A percentile compares a stretch with the other conserved stretches of the same genome.
These are phyloP conservation scores for Aptenodytes patagonicus DNA, from an alignment of 2,113 vertebrate species.

Conservation along the genomic window DNA sequence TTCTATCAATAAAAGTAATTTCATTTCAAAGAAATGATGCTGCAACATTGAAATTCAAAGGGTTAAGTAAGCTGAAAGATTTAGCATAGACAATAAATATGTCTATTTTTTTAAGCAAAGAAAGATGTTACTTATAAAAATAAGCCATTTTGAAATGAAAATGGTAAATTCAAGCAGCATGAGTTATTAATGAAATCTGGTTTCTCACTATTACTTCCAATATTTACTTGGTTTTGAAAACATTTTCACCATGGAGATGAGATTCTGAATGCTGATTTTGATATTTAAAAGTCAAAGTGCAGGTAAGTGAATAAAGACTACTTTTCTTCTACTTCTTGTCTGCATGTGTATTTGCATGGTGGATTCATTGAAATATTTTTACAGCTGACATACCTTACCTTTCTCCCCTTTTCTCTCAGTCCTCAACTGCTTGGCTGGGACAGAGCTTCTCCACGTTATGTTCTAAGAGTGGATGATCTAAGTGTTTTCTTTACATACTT, in stretches of 20 bases:
- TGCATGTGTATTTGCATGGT: neutral
- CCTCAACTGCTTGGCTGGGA: neutral
- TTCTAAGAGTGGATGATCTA: neutral
- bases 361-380: neutral
- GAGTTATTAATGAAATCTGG: slow-evolving; percentile 33
- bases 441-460: neutral
- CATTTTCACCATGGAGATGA: neutral
- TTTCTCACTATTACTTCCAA: slow-evolving; percentile 10
- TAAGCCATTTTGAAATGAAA: slow-evolving; percentile 38
- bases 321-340: neutral
- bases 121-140: slow-evolving; percentile 29
- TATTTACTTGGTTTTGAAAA: slow-evolving; percentile 23
- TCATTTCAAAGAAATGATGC: neutral
- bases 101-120: neutral
- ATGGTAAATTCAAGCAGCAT: slow-evolving; percentile 13
- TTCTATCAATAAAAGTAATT: neutral
- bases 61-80: neutral
- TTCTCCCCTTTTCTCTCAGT: neutral
- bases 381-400: neutral
- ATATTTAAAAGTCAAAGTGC: slow-evolving; percentile 19
- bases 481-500: neutral
- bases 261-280: slow-evolving; percentile 7
- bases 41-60: neutral
- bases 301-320: neutral
- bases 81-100: neutral